Base-by-base conservation (phyloP, 2,797 vertebrate genomes). In the Pterois miles region DNA sequence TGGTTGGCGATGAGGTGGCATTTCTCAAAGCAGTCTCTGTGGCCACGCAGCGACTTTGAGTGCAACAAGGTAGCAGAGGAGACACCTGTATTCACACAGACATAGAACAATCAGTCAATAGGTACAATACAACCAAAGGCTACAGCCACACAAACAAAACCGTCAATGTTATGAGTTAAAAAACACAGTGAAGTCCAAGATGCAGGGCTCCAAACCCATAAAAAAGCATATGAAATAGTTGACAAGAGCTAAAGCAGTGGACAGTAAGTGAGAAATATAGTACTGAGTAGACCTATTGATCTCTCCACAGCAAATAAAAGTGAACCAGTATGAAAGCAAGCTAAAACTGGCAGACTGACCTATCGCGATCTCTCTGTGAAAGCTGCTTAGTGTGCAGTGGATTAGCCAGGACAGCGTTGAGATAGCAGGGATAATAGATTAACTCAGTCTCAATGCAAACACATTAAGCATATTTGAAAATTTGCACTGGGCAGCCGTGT, bases 11-110 rank as follows among this genome's bases (percentile, higher is more conserved):
- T 99, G 90, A 98, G 95, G 90, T 99, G 98, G 89, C 96, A 99
- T 91, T 99, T 99, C 92, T 99, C 97, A 87, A 99, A 99, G 94
- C 98, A 99, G 94, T 98, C 97, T 93, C 96, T 96, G 94, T 99
- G 98, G 31, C 98, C 98, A 4, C 97, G 96, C 78, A 99, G 90
- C 5, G 98, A 99, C 80, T 96, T 97, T 10, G 97, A 96, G 88
- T 99, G 98, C 31, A 99, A 93, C 82, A 99, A 95, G 73, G 96
- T 95, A 6, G 96, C 91, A 76, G 96, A 96, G 78, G 96, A 95
- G 67, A 99, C 90, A 29, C 98, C 98, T 99, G 92, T 36, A 72
- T 54, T 75, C 57, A 91, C 65, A 88, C 7, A 72, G 72, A 89
- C 59, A 85, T 1, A 74, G 68, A 82, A 38, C 27, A 67, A n/a